Evolutionary conservation across 2,113 vertebrate species (phyloP), one percentile per base, ranked within the genome.

Genomic region (Engraulis encrasicolus): DNA sequence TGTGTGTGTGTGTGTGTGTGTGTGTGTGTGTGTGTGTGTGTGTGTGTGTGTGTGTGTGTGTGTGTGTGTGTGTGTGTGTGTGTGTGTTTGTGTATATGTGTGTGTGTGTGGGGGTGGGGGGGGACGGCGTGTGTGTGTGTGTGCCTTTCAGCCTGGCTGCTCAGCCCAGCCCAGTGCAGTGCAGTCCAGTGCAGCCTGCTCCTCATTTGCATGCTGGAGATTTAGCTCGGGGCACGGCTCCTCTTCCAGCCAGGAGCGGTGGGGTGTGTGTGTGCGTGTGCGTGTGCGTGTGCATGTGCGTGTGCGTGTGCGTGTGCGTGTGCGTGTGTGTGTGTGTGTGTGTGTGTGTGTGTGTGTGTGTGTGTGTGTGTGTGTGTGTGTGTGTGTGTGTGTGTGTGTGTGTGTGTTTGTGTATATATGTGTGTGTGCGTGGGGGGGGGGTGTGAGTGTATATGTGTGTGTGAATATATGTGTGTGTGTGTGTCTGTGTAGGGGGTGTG

Each of bases 191-290:
- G n/a, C n/a, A n/a, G n/a, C n/a, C n/a, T n/a, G n/a, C n/a, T n/a
- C 89, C 94, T 96, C 93, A 95, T 97, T 96, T 96, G 94, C 96
- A 96, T 96, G 89, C 86, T 54, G 94, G 94, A 90, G 91, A 93
- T 95, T 94, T 96, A 90, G 94, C 96, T 96, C 83, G 89, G 90
- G 95, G 93, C 93, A 94, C 95, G 95, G 95, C 94, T 96, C 93
- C 93, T 92, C 93, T 92, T 93, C 93, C 94, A 95, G 91, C 92
- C 92, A 94, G 93, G 95, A 94, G 93, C 93, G 92, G 87, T 90
- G 92, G 92, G 78, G 83, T 85, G 83, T 86, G 86, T 81, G 81
- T 80, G 61, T 37, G 80, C 20, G 80, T 81, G 80, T 37, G 80
- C 54, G 80, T 81, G 80, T 81, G 80, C 54, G 79, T 81, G 79